A percentile compares a stretch with the other conserved stretches of the same genome.
These are phyloP conservation scores for Cacoxenus indagator DNA, from an alignment of 2,888 invertebrate genomes.

Conservation along the genomic window DNA sequence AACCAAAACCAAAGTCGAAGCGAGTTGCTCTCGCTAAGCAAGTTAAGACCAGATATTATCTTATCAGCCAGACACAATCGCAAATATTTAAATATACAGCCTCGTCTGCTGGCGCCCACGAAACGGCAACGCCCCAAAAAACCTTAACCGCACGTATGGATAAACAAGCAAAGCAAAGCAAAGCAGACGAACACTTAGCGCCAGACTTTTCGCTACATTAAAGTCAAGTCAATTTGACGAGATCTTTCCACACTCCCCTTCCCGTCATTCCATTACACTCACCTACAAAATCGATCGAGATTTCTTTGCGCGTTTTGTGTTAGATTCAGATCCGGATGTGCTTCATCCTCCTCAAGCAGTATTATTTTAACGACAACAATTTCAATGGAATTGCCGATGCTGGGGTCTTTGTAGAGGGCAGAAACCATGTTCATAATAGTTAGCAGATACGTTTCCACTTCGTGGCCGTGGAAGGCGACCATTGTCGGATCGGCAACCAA, in stretches of 20 bases:
- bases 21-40: no score
- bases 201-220: no score
- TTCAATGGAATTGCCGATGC: conserved; percentile 91
- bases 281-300: conserved; percentile 84
- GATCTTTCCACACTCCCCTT: not conserved
- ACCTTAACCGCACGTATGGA: no score
- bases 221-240: no score
- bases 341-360: conserved; percentile 75
- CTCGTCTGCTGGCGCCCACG: no score
- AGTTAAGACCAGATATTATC: no score
- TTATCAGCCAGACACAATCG: no score
- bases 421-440: conserved; percentile 96
- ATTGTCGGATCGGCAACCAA: conserved; percentile 90
- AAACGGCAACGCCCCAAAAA: no score
- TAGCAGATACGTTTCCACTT: conserved; percentile 87
- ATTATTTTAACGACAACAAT: conserved; percentile 90
- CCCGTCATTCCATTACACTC: conserved; percentile 37
- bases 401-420: conserved; percentile 86
- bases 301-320: conserved; percentile 87
- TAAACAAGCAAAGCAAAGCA: no score
- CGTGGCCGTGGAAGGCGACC: conserved; percentile 85
- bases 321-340: conserved; percentile 77
- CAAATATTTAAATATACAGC: no score
- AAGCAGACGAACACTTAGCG: no score
- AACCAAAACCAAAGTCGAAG: no score